Evolutionary conservation across 2,888 invertebrate genomes (phyloP).

Genomic region (Acleris sparsana): DNA sequence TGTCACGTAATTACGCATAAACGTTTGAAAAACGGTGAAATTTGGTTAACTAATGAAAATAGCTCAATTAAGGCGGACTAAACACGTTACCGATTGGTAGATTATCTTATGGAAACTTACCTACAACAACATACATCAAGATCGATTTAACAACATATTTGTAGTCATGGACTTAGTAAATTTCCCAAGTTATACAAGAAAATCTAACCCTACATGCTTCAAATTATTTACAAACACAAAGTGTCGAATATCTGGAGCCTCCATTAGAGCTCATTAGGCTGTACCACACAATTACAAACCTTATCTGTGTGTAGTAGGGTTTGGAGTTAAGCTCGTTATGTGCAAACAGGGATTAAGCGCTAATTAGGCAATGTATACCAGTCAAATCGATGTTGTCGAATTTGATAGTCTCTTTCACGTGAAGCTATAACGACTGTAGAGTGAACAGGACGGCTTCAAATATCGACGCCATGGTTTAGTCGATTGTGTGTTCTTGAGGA

Average conservation of each 20-base stretch:
- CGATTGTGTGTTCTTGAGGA: constrained; percentile 21
- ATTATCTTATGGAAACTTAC: no score
- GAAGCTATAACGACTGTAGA: no score
- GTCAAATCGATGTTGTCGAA: constrained; percentile 5
- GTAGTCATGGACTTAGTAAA: no score
- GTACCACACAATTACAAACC: constrained; percentile 40
- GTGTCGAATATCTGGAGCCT: constrained; percentile 33
- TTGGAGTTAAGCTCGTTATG: constrained; percentile 42
- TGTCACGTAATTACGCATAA: neutral
- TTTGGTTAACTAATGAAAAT: no score
- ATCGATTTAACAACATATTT: no score
- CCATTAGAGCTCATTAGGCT: constrained; percentile 44
- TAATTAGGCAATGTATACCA: constrained; percentile 59
- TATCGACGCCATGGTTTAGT: no score
- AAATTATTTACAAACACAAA: constrained; percentile 14
- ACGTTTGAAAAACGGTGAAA: no score
- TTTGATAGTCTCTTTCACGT: no score
- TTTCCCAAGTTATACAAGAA: neutral
- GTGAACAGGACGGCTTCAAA: no score
- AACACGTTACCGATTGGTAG: no score
- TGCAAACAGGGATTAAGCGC: constrained; percentile 59
- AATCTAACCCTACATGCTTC: neutral
- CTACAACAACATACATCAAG: no score
- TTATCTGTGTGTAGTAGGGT: neutral
- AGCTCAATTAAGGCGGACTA: no score